phyloP scores from a whole-genome alignment of 2,797 vertebrate species.

The Tympanoctomys barrerae region DNA sequence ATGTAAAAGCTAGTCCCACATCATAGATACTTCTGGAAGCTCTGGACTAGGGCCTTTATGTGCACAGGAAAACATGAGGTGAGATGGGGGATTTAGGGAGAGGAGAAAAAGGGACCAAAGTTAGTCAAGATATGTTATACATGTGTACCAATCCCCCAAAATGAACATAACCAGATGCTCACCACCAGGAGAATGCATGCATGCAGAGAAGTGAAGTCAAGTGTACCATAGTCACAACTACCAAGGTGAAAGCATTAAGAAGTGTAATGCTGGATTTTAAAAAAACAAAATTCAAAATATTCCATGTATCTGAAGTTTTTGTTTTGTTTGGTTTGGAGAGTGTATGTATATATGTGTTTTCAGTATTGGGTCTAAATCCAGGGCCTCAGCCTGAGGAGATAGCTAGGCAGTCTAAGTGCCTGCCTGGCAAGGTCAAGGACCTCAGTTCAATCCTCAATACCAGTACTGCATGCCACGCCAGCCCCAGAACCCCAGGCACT shows the following conservation, averaged over 20 bases:
- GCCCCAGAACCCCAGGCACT: too few species aligned
- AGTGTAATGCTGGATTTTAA: background rate
- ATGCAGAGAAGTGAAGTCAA: background rate
- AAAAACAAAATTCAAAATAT: background rate
- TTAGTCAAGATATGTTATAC: background rate
- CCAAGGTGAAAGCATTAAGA: background rate
- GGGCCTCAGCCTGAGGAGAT: background rate
- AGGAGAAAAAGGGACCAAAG: background rate
- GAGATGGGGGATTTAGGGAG: background rate
- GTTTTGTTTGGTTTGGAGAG: background rate
- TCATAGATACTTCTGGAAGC: background rate
- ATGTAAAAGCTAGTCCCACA: background rate
- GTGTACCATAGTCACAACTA: fast-evolving
- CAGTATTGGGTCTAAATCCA: background rate
- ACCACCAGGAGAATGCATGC: background rate
- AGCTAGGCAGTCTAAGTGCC: too few species aligned
- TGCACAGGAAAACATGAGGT: background rate
- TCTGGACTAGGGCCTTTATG: background rate
- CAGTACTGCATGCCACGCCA: too few species aligned
- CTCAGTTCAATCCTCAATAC: too few species aligned
- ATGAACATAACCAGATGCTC: background rate
- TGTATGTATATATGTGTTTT: background rate
- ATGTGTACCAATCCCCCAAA: background rate
- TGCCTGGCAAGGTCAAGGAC: too few species aligned
- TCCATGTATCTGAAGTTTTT: background rate